phyloP scores from a whole-genome alignment of 2,113 vertebrate genomes.

The Marcusenius ussheri region DNA sequence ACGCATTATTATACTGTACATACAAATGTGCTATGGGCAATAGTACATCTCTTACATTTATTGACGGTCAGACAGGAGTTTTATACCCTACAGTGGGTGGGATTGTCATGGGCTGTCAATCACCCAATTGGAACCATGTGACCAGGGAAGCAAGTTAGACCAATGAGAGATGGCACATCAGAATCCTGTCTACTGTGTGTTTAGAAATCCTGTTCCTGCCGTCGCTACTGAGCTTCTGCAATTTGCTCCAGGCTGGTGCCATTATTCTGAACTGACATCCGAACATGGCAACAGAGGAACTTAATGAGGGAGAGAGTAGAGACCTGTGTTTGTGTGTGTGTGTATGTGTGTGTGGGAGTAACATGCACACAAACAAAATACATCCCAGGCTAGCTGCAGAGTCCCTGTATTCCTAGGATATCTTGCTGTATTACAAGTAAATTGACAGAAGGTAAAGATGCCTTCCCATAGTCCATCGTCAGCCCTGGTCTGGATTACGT shows the following conservation, averaged over 20 bases:
- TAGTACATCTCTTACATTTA: neutral
- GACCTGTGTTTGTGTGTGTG: neutral
- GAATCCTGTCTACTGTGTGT: neutral
- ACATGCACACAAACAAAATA: neutral
- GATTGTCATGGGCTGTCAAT: neutral
- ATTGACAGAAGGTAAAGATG: neutral
- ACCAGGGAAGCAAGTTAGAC: neutral
- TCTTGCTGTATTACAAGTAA: neutral
- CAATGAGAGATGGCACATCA: neutral
- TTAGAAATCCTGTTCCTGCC: neutral
- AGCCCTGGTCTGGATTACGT: neutral
- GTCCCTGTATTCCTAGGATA: neutral
- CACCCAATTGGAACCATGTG: neutral
- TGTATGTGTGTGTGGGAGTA: neutral
- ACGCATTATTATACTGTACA: no score
- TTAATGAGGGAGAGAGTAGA: slow-evolving; percentile 1
- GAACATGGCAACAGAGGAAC: neutral
- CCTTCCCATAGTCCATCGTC: neutral
- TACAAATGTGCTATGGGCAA: neutral
- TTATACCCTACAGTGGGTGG: neutral
- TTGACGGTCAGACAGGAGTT: neutral
- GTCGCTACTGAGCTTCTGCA: neutral
- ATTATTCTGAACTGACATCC: slow-evolving; percentile 4
- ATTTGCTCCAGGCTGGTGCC: slow-evolving; percentile 2
- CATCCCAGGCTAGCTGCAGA: neutral